Base-by-base conservation (phyloP, 2,113 vertebrate genomes). In the Bos taurus region DNA sequence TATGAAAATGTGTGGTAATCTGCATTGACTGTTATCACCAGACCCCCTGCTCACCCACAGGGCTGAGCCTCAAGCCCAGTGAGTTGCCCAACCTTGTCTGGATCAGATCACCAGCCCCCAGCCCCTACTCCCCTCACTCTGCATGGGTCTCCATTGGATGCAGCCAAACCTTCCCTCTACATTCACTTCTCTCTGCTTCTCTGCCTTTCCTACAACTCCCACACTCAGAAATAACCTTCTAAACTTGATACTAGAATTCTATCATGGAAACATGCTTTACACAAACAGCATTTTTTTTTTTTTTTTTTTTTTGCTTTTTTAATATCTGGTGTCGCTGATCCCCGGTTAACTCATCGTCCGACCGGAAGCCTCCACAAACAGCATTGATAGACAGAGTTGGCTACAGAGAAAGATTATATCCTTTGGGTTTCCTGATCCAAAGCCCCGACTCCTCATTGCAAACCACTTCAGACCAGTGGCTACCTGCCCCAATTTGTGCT, bases 341-440 rank as follows among this genome's bases (percentile, higher is more conserved):
- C 36, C 36, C 36, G 36, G 36, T 36, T 36, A 36, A 36, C 36
- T 36, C 36, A 36, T 36, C 36, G 36, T 36, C 36, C 36, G 36
- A 36, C 36, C 36, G 36, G 36, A 36, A 36, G 36, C 36, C 36
- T 36, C 36, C 4, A 33, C 33, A 71, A 54, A 60, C 40, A 89
- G 16, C 48, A 30, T 80, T 83, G 57, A 74, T n/a, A 60, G 43
- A 46, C 26, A 90, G 71, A 10, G 33, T 33, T 56, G 77, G 17
- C 67, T 67, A 26, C 85, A 95, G 80, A 92, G 48, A 82, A 88
- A 30, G 26, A 21, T 57, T n/a, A 80, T 52, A 57, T 74, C 30
- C 26, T 50, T 64, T 25, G 48, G 21, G 4, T 54, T 54, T 92
- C 8, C 54, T 26, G 8, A 62, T 30, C 40, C 60, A 43, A 26